These are phyloP conservation scores for Ochlodes sylvanus DNA, from an alignment of 2,888 invertebrate species.

Conservation along the genomic window DNA sequence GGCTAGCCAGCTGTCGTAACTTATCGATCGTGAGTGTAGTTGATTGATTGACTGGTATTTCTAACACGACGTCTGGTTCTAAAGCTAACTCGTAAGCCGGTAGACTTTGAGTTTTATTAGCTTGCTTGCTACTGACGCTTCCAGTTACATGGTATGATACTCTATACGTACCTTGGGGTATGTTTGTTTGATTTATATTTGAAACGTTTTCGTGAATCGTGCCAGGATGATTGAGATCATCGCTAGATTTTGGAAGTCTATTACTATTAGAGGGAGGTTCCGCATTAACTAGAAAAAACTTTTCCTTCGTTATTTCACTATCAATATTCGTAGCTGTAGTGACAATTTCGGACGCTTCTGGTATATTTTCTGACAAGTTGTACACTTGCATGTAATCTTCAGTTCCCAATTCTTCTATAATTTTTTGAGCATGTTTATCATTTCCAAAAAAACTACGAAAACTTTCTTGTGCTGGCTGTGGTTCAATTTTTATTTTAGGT, in stretches of 20 bases:
- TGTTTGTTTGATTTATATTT: slow-evolving; percentile 51
- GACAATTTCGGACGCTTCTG: slow-evolving; percentile 55
- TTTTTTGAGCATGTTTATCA: slow-evolving; percentile 58
- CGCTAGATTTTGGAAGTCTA: slow-evolving; percentile 72
- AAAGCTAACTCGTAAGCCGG: slow-evolving; percentile 75
- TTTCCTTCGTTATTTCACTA: slow-evolving; percentile 49
- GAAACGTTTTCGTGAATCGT: slow-evolving; percentile 39
- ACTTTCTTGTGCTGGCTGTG: slow-evolving; percentile 63
- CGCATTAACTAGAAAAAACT: slow-evolving; percentile 50
- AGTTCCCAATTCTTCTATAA: slow-evolving; percentile 59
- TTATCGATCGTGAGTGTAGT: slow-evolving; percentile 74
- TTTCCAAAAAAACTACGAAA: slow-evolving; percentile 66
- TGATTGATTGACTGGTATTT: slow-evolving; percentile 74
- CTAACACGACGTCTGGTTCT: slow-evolving; percentile 76
- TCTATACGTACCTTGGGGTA: slow-evolving; percentile 77
- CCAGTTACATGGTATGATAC: slow-evolving; percentile 80
- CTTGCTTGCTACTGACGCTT: slow-evolving; percentile 78
- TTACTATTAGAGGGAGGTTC: slow-evolving; percentile 56
- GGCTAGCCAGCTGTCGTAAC: slow-evolving; percentile 82
- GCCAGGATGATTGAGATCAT: slow-evolving; percentile 56
- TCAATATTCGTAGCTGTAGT: slow-evolving; percentile 50
- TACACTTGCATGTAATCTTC: slow-evolving; percentile 57
- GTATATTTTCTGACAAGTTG: slow-evolving; percentile 52
- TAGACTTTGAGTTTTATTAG: slow-evolving; percentile 73
- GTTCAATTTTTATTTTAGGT: slow-evolving; percentile 77